Conservation (phyloP, 2,888 invertebrate species). For the Crematogaster levior region DNA sequence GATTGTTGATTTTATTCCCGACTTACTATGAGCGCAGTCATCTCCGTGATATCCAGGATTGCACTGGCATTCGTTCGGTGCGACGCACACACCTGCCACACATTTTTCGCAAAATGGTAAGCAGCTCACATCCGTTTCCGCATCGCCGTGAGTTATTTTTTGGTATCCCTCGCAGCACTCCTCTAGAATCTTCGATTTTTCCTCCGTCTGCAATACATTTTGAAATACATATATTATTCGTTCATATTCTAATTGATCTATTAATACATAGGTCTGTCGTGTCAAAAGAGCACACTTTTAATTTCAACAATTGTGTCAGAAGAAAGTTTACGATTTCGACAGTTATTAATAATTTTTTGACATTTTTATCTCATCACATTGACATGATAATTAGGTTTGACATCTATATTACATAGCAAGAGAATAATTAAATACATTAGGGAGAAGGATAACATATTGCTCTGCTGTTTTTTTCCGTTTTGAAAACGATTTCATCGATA, state of each 20-base stretch:
- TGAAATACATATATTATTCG: neutral
- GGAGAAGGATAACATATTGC: conserved; percentile 3
- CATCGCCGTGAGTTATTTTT: conserved; percentile 79
- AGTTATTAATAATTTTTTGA: neutral
- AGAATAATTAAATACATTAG: neutral
- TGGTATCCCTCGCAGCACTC: conserved; percentile 93
- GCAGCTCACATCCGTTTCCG: conserved; percentile 79
- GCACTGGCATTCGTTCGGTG: conserved; percentile 88
- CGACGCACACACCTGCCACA: conserved; percentile 87
- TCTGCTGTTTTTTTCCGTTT: neutral
- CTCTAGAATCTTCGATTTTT: conserved; percentile 89
- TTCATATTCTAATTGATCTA: neutral
- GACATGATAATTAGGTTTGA: neutral
- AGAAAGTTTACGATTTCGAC: neutral
- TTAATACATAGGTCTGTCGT: neutral
- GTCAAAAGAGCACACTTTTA: neutral
- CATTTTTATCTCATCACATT: neutral
- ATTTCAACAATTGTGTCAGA: neutral
- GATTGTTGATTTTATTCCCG: neutral
- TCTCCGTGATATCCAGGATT: conserved; percentile 88
- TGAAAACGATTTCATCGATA: conserved; percentile 24
- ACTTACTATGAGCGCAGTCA: conserved; percentile 88
- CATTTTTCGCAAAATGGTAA: conserved; percentile 85
- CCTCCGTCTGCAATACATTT: conserved; percentile 87
- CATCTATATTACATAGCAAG: neutral